Evolutionary conservation across 2,113 vertebrate genomes (phyloP).

Genomic region (Otolemur garnettii): DNA sequence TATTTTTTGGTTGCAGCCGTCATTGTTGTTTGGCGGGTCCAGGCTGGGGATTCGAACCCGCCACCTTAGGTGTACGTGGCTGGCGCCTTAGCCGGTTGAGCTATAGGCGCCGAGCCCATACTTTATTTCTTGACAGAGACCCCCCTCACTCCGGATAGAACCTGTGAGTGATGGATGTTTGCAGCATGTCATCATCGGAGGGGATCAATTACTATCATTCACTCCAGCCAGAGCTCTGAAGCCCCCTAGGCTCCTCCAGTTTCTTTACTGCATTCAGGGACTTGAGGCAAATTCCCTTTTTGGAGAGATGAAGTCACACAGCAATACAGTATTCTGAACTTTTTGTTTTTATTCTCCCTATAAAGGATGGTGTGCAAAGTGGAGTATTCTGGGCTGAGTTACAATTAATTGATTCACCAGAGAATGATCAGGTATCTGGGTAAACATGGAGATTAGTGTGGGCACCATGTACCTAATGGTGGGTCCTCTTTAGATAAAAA

Average conservation of each 20-base stretch:
- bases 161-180: background rate
- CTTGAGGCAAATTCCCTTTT: background rate
- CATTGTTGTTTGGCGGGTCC: too few species aligned
- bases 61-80: too few species aligned
- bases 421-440: background rate
- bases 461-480: too few species aligned
- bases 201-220: background rate
- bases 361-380: background rate
- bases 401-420: background rate
- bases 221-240: background rate
- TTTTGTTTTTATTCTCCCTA: background rate
- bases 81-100: too few species aligned
- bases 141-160: background rate
- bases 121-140: background rate
- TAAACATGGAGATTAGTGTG: background rate
- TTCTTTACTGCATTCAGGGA: background rate
- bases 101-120: too few species aligned
- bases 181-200: accelerated
- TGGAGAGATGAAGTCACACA: background rate
- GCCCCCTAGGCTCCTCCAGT: background rate
- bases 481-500: background rate
- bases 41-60: too few species aligned
- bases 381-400: background rate
- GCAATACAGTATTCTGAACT: background rate
- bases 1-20: too few species aligned